phyloP scores from a whole-genome alignment of 2,113 vertebrate species.

The Rallus limicola region DNA sequence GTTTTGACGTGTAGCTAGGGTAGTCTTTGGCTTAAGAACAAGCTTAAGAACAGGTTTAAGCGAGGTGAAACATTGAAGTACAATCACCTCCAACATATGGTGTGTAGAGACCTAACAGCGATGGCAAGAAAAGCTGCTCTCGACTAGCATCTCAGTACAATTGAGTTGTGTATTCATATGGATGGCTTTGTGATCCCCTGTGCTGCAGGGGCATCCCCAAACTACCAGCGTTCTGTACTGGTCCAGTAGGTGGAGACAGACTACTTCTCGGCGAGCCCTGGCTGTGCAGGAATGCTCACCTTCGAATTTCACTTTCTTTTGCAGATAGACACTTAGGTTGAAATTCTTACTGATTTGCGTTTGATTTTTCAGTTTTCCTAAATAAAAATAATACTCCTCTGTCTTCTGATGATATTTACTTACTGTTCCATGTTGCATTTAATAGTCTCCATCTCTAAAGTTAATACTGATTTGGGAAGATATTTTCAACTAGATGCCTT shows the following conservation, averaged over 20 bases:
- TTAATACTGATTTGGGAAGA: not conserved
- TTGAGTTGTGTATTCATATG: not conserved
- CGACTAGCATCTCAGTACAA: accelerated
- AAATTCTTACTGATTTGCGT: not conserved
- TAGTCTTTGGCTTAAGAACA: not conserved
- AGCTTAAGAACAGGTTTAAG: accelerated
- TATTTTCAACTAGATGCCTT: not conserved
- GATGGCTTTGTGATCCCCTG: accelerated
- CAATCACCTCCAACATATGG: not conserved
- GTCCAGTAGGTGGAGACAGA: conserved; percentile 48
- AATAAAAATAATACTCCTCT: not conserved
- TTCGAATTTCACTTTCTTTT: not conserved
- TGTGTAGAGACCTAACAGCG: not conserved
- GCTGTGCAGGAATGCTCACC: not conserved
- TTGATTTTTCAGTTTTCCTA: not conserved
- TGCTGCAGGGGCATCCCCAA: not conserved
- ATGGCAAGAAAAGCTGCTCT: not conserved
- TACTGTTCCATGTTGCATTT: not conserved
- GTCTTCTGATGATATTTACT: accelerated
- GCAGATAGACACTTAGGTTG: accelerated
- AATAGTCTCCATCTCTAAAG: not conserved
- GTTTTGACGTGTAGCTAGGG: not conserved
- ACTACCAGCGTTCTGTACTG: not conserved
- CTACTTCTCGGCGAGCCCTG: not conserved
- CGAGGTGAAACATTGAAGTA: not conserved